Base-by-base conservation (phyloP, 2,113 vertebrate genomes). In the Myotis davidii region DNA sequence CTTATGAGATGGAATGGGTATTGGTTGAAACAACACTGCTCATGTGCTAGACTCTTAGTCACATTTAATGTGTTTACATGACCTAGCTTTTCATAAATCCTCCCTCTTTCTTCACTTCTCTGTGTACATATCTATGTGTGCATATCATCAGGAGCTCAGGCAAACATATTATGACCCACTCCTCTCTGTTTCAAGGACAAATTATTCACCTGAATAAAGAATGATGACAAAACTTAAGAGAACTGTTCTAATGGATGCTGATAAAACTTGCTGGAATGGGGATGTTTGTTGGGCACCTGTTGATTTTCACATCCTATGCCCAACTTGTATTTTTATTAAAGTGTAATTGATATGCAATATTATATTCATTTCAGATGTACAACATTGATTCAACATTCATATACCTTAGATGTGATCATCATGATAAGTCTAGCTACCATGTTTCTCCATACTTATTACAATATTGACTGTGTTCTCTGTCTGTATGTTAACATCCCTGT, bases 231-330 rank as follows among this genome's bases (percentile, higher is more conserved):
- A 69, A 59, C 21, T 84, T 85, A 76, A 65, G 25, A 85, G 65
- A 94, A 27, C 29, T 93, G 25, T 54, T 91, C 34, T 72, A 52
- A 29, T 34, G 34, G 27, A 6, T 94, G n/a, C 74, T 76, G 79
- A 91, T 34, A 50, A 92, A 52, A 67, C 34, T 42, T 94, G 42
- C 56, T 82, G 79, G 90, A 90, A 93, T 37, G 34, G 29, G 39
- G 12, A n/a, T 77, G 18, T 37, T 72, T 12, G 9, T 18, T 42
- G 32, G 25, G 5, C 92, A 95, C 39, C 94, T 97, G 94, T 69
- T 92, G 48, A 85, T 85, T 95, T 97, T 95, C 94, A 84, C 96
- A 78, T 29, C 34, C 37, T 87, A 9, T 86, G 52, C 10, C 52
- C 54, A 73, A 29, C 12, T 61, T 61, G 34, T 29, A 50, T 82